Conservation (phyloP, 2,888 invertebrate species). For the Drosophila suboccidentalis region DNA sequence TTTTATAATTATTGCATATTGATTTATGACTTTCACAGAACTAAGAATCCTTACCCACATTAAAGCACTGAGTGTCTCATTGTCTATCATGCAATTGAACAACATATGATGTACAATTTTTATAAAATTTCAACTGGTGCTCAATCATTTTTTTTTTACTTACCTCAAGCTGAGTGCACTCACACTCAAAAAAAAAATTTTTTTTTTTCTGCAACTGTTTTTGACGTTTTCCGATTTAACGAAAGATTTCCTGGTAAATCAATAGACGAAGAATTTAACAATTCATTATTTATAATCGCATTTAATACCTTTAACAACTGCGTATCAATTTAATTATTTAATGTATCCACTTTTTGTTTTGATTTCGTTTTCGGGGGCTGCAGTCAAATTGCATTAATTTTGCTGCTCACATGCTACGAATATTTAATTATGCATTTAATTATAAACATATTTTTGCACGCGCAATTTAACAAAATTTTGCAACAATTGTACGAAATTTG, state of each 20-base stretch:
- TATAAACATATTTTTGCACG: conserved; percentile 49
- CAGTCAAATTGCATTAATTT: conserved; percentile 41
- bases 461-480: conserved; percentile 57
- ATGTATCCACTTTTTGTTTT: conserved; percentile 28
- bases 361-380: conserved; percentile 5
- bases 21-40: not conserved
- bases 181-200: conserved; percentile 5
- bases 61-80: not conserved
- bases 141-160: conserved; percentile 7
- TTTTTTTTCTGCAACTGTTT: conserved; percentile 20
- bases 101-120: too few relatives aligned
- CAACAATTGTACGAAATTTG: conserved; percentile 32
- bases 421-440: conserved; percentile 49
- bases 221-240: conserved; percentile 19
- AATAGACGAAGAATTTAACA: conserved; percentile 33
- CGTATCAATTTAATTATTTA: conserved; percentile 38
- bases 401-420: conserved; percentile 27
- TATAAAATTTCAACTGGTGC: not conserved
- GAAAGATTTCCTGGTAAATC: conserved; percentile 46
- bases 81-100: not conserved
- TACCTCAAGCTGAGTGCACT: conserved; percentile 26
- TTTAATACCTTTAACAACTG: conserved; percentile 34
- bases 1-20: not conserved
- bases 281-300: conserved; percentile 44
- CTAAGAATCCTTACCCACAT: not conserved